Evolutionary conservation across 2,888 invertebrate species (phyloP).

Genomic region (Alentia gelatinosa): DNA sequence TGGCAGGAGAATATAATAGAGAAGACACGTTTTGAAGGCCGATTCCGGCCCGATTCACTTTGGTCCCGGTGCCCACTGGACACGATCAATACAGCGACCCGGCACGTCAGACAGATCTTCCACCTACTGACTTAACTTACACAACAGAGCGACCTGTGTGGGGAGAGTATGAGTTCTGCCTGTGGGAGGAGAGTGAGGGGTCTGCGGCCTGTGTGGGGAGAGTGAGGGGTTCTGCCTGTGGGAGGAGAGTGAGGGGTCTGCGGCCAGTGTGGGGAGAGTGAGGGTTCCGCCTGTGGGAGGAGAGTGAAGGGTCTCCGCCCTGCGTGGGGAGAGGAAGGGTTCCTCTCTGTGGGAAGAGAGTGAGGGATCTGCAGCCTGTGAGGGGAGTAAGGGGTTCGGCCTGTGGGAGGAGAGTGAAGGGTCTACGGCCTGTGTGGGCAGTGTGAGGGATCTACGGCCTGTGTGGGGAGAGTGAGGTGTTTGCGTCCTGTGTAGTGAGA

Average conservation of each 20-base stretch:
- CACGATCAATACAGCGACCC: background rate
- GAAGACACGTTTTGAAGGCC: constrained; percentile 28
- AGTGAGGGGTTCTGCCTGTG: background rate
- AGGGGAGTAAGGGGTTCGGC: background rate
- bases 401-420: background rate
- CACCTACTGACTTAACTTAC: background rate
- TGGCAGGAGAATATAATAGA: constrained; percentile 38
- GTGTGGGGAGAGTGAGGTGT: background rate
- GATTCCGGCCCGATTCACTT: constrained; percentile 26
- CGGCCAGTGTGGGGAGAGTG: background rate
- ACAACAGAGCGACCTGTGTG: background rate
- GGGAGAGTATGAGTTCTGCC: background rate
- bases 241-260: background rate
- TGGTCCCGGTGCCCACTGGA: background rate
- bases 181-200: background rate
- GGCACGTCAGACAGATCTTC: constrained; percentile 3
- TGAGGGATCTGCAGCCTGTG: background rate
- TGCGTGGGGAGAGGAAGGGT: background rate
- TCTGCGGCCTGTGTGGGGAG: background rate
- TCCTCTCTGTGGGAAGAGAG: background rate
- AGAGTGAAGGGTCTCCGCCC: background rate
- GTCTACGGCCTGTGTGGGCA: background rate
- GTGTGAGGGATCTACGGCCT: too few species aligned
- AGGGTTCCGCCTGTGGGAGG: background rate
- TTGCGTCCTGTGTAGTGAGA: background rate